These are phyloP conservation scores for Sycophila texana DNA, from an alignment of 2,888 invertebrate genomes.

Conservation along the genomic window DNA sequence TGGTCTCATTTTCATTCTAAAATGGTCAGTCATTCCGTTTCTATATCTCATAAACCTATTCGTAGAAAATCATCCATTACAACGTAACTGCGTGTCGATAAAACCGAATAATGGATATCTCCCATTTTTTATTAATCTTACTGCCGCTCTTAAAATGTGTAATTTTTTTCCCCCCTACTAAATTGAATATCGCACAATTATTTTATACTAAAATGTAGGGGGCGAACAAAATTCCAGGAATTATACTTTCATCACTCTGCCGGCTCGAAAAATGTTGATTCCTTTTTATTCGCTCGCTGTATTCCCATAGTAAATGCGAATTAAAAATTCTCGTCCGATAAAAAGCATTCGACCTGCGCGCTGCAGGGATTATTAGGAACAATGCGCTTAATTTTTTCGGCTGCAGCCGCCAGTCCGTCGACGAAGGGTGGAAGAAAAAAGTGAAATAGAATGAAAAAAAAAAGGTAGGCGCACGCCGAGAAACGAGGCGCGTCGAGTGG, in stretches of 20 bases:
- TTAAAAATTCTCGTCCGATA: constrained; percentile 31
- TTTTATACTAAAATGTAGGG: too few species aligned
- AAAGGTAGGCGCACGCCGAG: background rate
- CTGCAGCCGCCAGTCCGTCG: constrained; percentile 11
- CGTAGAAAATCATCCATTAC: constrained; percentile 64
- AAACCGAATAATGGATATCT: background rate
- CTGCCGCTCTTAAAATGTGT: too few species aligned
- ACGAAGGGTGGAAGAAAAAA: constrained; percentile 17
- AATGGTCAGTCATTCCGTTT: constrained; percentile 61
- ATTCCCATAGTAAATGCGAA: constrained; percentile 18
- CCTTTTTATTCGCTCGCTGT: background rate
- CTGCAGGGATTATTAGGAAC: constrained; percentile 26
- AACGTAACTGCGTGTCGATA: constrained; percentile 62
- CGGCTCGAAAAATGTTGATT: background rate
- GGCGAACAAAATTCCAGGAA: background rate
- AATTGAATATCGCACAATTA: background rate
- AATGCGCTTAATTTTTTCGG: constrained; percentile 49
- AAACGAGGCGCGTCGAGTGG: background rate
- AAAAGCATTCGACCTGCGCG: background rate
- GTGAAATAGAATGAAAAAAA: too few species aligned
- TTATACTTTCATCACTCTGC: background rate
- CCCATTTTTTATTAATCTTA: background rate
- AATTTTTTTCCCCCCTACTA: too few species aligned
- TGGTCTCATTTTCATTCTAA: constrained; percentile 55
- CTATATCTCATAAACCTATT: constrained; percentile 62